Evolutionary conservation across 2,888 invertebrate species (phyloP), one percentile per base, ranked within the genome.

Genomic region (Microchrysa polita): DNA sequence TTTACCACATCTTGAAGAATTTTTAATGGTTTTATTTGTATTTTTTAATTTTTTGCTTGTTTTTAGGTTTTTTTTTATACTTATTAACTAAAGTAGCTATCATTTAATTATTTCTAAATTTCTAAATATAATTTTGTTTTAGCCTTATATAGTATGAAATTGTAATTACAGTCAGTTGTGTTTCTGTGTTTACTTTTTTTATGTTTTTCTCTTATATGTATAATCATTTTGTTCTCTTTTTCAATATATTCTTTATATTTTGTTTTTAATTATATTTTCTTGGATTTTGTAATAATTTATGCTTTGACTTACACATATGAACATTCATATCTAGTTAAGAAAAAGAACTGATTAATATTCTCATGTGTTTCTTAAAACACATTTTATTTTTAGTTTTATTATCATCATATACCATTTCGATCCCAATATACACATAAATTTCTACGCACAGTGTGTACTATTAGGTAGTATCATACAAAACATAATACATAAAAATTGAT

Each of bases 121-220:
- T n/a, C n/a, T n/a, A n/a, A 40, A 61, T 18, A 61, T 61, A 59
- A 40, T 61, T 10, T n/a, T n/a, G n/a, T n/a, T 61, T 61, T 61
- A 61, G 61, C 67, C 69, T 57, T 69, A 69, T 4, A 23, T 57
- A 57, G 22, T 57, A 18, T 65, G 18, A 55, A 69, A 69, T 42
- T 34, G n/a, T 69, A 69, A 69, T 69, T 69, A 69, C 69, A 69
- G 69, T 69, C 69, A 55, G 55, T 67, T 67, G 67, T 57, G 55
- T 69, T 69, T 18, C 53, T 52, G 16, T 16, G n/a, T 23, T 67
- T 40, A 16, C 52, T 16, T 23, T 27, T 5, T 53, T 12, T 52
- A 53, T 53, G 12, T 52, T 52, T 27, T 55, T 34, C 12, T 23
- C 23, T 4, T 59, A 48, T 48, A 48, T 59, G n/a, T n/a, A n/a